phyloP scores from a whole-genome alignment of 2,888 invertebrate genomes.

The Microplitis deprimator region DNA sequence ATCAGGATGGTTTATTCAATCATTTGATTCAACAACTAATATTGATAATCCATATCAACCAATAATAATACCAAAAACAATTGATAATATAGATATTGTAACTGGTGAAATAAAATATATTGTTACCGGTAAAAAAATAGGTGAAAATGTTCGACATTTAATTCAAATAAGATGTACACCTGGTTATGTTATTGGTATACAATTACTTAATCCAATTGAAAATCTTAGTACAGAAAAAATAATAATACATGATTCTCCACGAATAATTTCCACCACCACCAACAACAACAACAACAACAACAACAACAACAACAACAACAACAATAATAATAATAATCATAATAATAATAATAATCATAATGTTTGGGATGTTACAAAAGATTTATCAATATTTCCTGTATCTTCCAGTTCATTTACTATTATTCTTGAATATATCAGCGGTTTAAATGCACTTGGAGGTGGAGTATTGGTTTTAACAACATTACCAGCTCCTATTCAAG shows the following conservation, averaged over 20 bases:
- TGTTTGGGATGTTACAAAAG: slow-evolving; percentile 85
- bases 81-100: slow-evolving; percentile 73
- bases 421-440: slow-evolving; percentile 85
- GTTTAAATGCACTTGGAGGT: slow-evolving; percentile 84
- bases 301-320: too few relatives aligned
- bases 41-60: slow-evolving; percentile 83
- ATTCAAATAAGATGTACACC: slow-evolving; percentile 77
- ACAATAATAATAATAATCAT: too few relatives aligned
- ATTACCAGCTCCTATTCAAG: slow-evolving; percentile 80
- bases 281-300: too few relatives aligned
- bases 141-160: slow-evolving; percentile 71
- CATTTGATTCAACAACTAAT: slow-evolving; percentile 75
- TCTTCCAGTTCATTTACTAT: slow-evolving; percentile 88
- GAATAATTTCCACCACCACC: too few relatives aligned
- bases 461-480: slow-evolving; percentile 85
- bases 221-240: slow-evolving; percentile 90
- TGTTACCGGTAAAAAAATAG: slow-evolving; percentile 78
- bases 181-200: slow-evolving; percentile 89
- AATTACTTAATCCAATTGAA: slow-evolving; percentile 91
- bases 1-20: slow-evolving; percentile 89
- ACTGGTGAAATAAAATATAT: slow-evolving; percentile 86
- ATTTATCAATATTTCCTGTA: slow-evolving; percentile 91
- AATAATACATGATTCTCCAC: slow-evolving; percentile 83
- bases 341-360: slow-evolving; percentile 73
- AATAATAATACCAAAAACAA: slow-evolving; percentile 79